phyloP scores from a whole-genome alignment of 2,113 vertebrate genomes.

The Dromas ardeola region DNA sequence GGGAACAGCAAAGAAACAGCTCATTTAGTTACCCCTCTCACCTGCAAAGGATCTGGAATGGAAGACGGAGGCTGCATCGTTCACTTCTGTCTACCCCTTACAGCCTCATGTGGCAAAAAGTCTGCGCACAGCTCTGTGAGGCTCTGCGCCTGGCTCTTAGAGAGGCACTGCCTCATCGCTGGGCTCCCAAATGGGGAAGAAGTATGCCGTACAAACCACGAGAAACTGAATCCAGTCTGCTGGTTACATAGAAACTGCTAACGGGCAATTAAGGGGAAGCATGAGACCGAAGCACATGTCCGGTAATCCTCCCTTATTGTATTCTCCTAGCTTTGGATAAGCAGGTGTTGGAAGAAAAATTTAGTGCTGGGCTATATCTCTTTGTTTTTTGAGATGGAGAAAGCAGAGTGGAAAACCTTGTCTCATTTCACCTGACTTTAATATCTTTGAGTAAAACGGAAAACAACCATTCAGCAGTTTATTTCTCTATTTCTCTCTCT shows the following conservation, averaged over 20 bases:
- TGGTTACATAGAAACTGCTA: background rate
- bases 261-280: background rate
- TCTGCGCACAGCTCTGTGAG: background rate
- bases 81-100: background rate
- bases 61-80: background rate
- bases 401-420: background rate
- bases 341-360: background rate
- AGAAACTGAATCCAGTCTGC: background rate
- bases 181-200: background rate
- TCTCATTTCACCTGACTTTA: background rate
- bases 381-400: background rate
- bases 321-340: background rate
- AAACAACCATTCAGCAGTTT: background rate
- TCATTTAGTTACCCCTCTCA: background rate
- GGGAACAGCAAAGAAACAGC: background rate
- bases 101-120: background rate
- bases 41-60: background rate
- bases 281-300: background rate
- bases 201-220: background rate
- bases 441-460: background rate
- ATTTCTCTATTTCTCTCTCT: background rate
- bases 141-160: background rate
- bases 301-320: background rate
- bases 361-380: background rate
- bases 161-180: background rate